Base-by-base conservation (phyloP, 2,888 invertebrate species). In the Tolmerus cingulatus region DNA sequence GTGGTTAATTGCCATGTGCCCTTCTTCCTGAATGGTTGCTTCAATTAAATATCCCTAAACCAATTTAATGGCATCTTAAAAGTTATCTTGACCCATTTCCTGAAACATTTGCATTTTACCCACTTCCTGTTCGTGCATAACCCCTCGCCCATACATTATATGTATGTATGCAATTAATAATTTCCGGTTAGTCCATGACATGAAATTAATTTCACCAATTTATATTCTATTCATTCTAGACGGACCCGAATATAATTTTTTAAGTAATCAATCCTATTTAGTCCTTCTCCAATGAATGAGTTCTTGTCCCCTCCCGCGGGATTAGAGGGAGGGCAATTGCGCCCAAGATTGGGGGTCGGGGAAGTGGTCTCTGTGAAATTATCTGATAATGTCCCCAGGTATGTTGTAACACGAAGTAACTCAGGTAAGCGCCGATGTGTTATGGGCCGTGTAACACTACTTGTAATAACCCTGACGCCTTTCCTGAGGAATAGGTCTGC, bases 401-500 rank as follows among this genome's bases (percentile, higher is more conserved):
- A 40, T 43, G 66, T 66, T 66, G 23, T 23, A 23, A 78, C 37
- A 78, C 23, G 23, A 46, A 43, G 78, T 43, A 78, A 34, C 66
- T 40, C 78, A 78, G 23, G 40, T 43, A 43, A 46, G 19, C 7
- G 23, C 43, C 23, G 19, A 23, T 78, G 27, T 46, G 43, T 78
- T 37, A 34, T 76, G n/a, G n/a, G 76, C 37, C 5, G 81, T 66
- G 66, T 66, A 23, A 66, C 66, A 66, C 27, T 66, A 34, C 57
- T 66, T 51, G 37, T 79, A 79, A 79, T 79, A 79, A 79, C 51
- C 51, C 46, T 55, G 51, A 3, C 37, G 40, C 66, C 66, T 84
- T 84, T 66, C 37, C 37, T 57, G 19, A 66, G 82, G 57, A 57
- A 84, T 84, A 84, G 82, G 66, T 34, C 34, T 66, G 57, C 82